These are phyloP conservation scores for Dromiciops gliroides DNA, from an alignment of 2,113 vertebrate species.

Conservation along the genomic window DNA sequence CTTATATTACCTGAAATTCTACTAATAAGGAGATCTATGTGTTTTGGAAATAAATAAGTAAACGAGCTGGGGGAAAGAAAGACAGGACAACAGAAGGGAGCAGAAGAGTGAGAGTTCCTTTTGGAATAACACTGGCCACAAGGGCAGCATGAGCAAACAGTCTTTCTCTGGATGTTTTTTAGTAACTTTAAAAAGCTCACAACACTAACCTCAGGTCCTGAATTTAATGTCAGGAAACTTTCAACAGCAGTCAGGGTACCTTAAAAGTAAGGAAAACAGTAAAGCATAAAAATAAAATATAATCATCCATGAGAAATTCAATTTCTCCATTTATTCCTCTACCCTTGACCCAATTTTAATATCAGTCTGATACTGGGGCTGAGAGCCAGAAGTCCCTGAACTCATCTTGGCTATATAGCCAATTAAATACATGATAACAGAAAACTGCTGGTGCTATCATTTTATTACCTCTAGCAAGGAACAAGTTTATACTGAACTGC, in stretches of 20 bases:
- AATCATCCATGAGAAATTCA: background rate
- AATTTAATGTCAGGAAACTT: constrained; percentile 90
- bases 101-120: background rate
- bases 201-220: constrained; percentile 90
- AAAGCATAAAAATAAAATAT: constrained; percentile 30
- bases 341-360: constrained; percentile 11
- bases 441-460: constrained; percentile 15
- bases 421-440: background rate
- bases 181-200: constrained; percentile 33
- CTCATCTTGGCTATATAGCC: background rate
- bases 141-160: background rate
- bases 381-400: background rate
- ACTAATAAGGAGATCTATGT: no score
- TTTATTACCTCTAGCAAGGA: constrained; percentile 18
- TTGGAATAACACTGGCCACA: background rate
- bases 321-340: background rate
- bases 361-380: background rate
- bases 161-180: constrained; percentile 51
- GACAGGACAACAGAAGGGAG: background rate
- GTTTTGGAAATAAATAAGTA: background rate
- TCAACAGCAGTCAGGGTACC: constrained; percentile 94
- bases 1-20: no score
- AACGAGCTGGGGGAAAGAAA: background rate
- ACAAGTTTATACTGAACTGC: no score
- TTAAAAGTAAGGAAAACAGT: constrained; percentile 59